Base-by-base conservation (phyloP, 2,888 invertebrate species). In the Chaetoderma sp. region DNA sequence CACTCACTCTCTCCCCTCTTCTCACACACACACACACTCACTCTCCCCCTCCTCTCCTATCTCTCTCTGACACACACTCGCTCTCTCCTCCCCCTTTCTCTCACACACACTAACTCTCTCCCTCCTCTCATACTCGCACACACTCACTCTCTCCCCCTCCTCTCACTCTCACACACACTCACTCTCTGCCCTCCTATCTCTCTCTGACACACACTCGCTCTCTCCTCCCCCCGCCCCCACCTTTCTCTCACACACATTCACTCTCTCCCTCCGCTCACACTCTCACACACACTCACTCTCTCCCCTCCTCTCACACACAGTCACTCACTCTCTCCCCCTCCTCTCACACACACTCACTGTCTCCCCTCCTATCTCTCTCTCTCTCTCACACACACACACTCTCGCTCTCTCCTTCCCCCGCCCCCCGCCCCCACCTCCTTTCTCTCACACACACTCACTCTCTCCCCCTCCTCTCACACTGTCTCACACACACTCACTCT, bases 101-200 rank as follows among this genome's bases (percentile, higher is more conserved):
- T 33, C n/a, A 10, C 30, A 56, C 56, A 25, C 45, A 13, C 42
- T n/a, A 52, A 50, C 16, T 18, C 23, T 44, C 16, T n/a, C 6
- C 1, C 1, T 27, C 30, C 49, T n/a, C 21, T 23, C 27, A 10
- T 56, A 21, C 25, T 10, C 56, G 21, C 8, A 25, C 36, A 30
- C 32, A 18, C 52, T 33, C 44, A 23, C 32, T 30, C 32, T 28
- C 59, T 44, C 42, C 23, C 44, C 18, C 58, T 30, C 21, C 36
- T 63, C 42, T 28, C 28, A 30, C n/a, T 45, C 55, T 47, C 30
- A 23, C 45, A 36, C 33, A 56, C 32, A 33, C 33, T 62, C 44
- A 44, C 45, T 62, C 45, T 62, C 54, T 55, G 47, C 47, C 62
- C 49, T 39, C 36, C 54, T 62, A 45, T 55, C 45, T 56, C 56